phyloP scores from a whole-genome alignment of 2,888 invertebrate genomes.

The Loripinus fragilis region DNA sequence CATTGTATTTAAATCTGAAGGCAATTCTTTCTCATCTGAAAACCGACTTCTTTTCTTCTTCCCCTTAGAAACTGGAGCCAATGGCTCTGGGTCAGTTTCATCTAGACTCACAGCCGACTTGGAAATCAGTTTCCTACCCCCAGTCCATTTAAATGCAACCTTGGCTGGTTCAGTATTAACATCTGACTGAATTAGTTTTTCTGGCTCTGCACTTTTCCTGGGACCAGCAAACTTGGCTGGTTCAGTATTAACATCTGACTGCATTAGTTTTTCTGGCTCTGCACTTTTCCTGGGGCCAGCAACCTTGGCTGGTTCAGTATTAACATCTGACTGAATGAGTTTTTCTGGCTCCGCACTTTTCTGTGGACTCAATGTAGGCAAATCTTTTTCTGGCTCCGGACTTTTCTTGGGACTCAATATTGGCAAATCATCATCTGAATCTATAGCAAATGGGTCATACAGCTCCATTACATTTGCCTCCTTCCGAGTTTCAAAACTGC shows the following conservation, averaged over 20 bases:
- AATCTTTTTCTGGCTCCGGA: not conserved
- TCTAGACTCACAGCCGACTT: conserved; percentile 49
- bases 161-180: conserved; percentile 18
- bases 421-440: conserved; percentile 34
- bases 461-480: conserved; percentile 21
- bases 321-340: not conserved
- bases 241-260: not conserved
- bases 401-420: conserved; percentile 15
- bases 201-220: not conserved
- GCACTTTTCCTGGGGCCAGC: no score
- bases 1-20: not conserved
- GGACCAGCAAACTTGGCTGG: conserved; percentile 40
- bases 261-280: not conserved
- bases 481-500: not conserved
- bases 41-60: conserved; percentile 36
- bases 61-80: not conserved
- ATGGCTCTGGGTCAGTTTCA: conserved; percentile 43
- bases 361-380: no score
- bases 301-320: conserved; percentile 29
- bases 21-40: conserved; percentile 20
- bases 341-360: not conserved
- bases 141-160: conserved; percentile 46
- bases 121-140: conserved; percentile 49
- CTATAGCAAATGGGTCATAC: conserved; percentile 57
- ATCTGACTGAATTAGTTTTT: not conserved